These are phyloP conservation scores for Orchestes rusci DNA, from an alignment of 2,888 invertebrate genomes.

Conservation along the genomic window DNA sequence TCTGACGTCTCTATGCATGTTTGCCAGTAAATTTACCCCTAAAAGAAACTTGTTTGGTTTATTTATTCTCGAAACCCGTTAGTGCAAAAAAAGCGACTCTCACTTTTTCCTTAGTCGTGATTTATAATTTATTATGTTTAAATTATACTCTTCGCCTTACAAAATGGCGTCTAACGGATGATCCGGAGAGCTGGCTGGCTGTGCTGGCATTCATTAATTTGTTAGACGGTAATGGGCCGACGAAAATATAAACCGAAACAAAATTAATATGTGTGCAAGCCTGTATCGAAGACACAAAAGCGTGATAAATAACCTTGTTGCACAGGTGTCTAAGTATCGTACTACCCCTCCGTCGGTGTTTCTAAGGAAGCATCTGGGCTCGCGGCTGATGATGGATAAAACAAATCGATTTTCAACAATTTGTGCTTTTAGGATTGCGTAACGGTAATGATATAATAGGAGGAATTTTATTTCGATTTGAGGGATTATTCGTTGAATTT, in stretches of 20 bases:
- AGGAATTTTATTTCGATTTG: no score
- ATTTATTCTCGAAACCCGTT: no score
- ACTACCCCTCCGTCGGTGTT: slow-evolving; percentile 13
- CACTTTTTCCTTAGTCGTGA: no score
- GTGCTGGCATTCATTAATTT: slow-evolving; percentile 23
- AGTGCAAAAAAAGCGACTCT: no score
- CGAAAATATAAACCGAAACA: slow-evolving; percentile 25
- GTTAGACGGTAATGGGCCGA: slow-evolving; percentile 27
- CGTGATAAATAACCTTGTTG: slow-evolving; percentile 22
- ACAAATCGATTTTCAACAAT: slow-evolving; percentile 12
- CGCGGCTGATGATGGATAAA: slow-evolving; percentile 10
- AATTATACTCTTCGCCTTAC: slow-evolving; percentile 22
- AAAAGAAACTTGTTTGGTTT: no score
- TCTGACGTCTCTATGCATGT: no score
- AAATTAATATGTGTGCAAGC: slow-evolving; percentile 26
- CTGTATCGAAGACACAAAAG: slow-evolving; percentile 23
- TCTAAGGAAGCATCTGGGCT: no score
- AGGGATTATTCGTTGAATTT: no score
- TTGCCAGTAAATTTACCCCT: no score
- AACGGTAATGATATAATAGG: no score
- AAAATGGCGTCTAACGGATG: slow-evolving; percentile 31
- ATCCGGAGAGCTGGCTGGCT: slow-evolving; percentile 13
- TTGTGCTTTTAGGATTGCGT: no score
- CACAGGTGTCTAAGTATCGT: slow-evolving; percentile 19
- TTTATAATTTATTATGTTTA: slow-evolving; percentile 23